Evolutionary conservation across 2,113 vertebrate species (phyloP).

Genomic region (Pygoscelis antarcticus): DNA sequence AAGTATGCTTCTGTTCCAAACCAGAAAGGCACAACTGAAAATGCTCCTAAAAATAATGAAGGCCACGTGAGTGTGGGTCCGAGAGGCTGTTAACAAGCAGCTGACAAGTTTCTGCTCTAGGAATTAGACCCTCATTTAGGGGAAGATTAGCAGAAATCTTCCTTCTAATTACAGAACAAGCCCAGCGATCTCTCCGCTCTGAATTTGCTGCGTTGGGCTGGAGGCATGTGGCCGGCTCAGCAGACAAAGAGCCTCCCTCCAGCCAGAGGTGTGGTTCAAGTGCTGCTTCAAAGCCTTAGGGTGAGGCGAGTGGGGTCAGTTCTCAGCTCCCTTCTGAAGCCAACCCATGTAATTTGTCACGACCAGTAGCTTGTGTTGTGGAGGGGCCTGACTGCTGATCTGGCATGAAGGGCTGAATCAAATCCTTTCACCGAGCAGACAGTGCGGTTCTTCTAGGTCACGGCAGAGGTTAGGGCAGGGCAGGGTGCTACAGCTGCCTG

Average conservation of each 20-base stretch:
- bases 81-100: slow-evolving; percentile 78
- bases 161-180: slow-evolving; percentile 44
- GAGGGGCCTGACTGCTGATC: neutral
- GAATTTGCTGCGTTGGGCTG: neutral
- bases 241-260: neutral
- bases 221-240: neutral
- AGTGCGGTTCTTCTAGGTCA: neutral
- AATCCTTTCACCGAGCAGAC: neutral
- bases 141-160: slow-evolving; percentile 74
- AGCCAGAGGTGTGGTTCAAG: neutral
- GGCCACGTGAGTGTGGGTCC: neutral
- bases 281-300: neutral
- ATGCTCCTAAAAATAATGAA: neutral
- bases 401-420: neutral
- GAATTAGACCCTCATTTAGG: slow-evolving; percentile 77
- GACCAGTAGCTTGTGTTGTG: neutral
- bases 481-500: neutral
- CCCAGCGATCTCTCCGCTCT: neutral
- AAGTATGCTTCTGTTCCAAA: slow-evolving; percentile 64
- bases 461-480: neutral
- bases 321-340: slow-evolving; percentile 7
- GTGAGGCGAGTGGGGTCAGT: neutral
- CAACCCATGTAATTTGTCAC: slow-evolving; percentile 10
- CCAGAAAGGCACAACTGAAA: slow-evolving; percentile 4
- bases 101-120: slow-evolving; percentile 75